Evolutionary conservation across 2,888 invertebrate species (phyloP).

Genomic region (Oasisia sp.): DNA sequence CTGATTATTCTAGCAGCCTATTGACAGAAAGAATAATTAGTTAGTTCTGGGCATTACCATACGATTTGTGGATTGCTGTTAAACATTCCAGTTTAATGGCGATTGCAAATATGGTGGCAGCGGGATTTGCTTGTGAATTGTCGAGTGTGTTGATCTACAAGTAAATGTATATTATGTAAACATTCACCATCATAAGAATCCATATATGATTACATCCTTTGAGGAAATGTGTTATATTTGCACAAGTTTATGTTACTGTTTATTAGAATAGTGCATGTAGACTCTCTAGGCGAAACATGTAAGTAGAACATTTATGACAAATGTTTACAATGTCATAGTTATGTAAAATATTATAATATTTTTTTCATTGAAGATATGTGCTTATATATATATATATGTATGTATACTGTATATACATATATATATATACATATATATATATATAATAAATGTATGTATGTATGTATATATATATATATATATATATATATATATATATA

Average conservation of each 20-base stretch:
- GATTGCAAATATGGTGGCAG: too few species aligned
- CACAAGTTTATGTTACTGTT: not conserved
- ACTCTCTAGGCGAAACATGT: too few species aligned
- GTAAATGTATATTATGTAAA: not conserved
- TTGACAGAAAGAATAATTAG: not conserved
- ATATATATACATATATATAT: not conserved
- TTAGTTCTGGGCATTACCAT: not conserved
- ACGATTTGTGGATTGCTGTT: not conserved
- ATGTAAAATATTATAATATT: too few species aligned
- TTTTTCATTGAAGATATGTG: too few species aligned
- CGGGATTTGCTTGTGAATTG: too few species aligned
- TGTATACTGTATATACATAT: not conserved
- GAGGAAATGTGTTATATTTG: not conserved
- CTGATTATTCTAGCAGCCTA: not conserved
- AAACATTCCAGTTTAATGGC: not conserved
- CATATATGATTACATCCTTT: too few species aligned
- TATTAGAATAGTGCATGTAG: not conserved
- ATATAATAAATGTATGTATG: not conserved
- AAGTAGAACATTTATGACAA: too few species aligned
- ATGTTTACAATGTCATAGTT: too few species aligned
- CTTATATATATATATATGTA: not conserved
- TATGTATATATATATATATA: constrained; percentile 18
- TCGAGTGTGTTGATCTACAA: not conserved
- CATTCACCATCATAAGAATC: not conserved
- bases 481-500: constrained; percentile 7